Evolutionary conservation across 2,888 invertebrate genomes (phyloP), one percentile per base, ranked within the genome.

Genomic region (Idaea dimidiata): DNA sequence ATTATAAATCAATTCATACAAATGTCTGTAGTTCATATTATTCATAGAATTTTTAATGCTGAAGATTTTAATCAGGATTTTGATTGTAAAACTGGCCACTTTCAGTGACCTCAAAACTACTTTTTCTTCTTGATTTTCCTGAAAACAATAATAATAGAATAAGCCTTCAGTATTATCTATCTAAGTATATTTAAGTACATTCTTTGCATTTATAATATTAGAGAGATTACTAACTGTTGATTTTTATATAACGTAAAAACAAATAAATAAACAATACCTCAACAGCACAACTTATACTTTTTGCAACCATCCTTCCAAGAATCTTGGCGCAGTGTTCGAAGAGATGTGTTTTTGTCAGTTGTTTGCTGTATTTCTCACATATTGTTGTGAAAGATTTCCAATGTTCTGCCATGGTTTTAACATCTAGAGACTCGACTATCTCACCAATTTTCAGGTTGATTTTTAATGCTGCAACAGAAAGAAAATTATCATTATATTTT

Each of bases 401-500:
- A 69, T 93, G 93, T 59, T 93, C 93, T 0, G 91, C 92, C 89
- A 93, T 89, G 0, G 93, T 91, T 72, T 93, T 94, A 0, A 93
- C 83, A 77, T 94, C 94, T 58, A 94, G 76, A 1, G 79, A 81
- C 58, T 89, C 86, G 0, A 93, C 87, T 54, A 91, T 78, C 68
- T 89, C 86, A 6, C 93, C 93, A 56, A 94, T 92, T 66, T 83
- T 81, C 62, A 92, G 76, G 67, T 94, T 87, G 18, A 89, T 83
- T 56, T 89, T 80, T 66, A 94, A 72, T 65, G 90, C 93, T 94
- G 77, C n/a, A n/a, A n/a, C n/a, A n/a, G n/a, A n/a, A n/a, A n/a
- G n/a, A n/a, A n/a, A n/a, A n/a, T n/a, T n/a, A n/a, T n/a, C n/a
- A n/a, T n/a, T n/a, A n/a, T n/a, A n/a, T n/a, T n/a, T n/a, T n/a